These are phyloP conservation scores for Sycophila texana DNA, from an alignment of 2,888 invertebrate species.

Conservation along the genomic window DNA sequence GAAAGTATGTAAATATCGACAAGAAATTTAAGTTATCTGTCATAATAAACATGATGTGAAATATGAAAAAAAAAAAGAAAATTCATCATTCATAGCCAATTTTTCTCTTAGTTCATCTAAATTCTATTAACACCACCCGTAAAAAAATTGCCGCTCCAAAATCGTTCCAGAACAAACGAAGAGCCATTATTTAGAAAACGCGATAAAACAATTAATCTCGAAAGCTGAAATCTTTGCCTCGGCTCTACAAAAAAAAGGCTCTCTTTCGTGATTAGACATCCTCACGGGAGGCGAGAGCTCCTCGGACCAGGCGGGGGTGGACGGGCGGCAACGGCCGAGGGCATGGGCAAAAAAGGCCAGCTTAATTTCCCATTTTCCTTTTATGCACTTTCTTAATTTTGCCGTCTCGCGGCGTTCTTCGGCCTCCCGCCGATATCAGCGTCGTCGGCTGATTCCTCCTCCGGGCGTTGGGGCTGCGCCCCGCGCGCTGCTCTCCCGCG, in stretches of 20 bases:
- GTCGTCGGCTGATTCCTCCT: slow-evolving; percentile 12
- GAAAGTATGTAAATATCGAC: no score
- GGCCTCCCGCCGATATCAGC: not conserved
- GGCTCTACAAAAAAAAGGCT: not conserved
- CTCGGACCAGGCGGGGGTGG: not conserved
- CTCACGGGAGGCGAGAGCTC: not conserved
- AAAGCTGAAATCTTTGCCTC: no score
- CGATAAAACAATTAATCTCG: no score
- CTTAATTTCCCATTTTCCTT: slow-evolving; percentile 56
- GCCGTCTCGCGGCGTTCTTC: slow-evolving; percentile 18
- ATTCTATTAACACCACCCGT: no score
- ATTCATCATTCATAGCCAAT: no score
- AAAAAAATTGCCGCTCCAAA: no score
- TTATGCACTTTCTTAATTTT: slow-evolving; percentile 57
- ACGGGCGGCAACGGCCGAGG: not conserved
- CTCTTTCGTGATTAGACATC: slow-evolving; percentile 39
- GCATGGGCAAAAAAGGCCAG: slow-evolving; percentile 35
- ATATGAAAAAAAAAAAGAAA: no score
- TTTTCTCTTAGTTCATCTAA: no score
- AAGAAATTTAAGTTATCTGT: no score
- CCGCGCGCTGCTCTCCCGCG: slow-evolving; percentile 16
- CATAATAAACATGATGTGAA: no score
- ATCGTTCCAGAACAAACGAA: no score
- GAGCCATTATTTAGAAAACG: no score
- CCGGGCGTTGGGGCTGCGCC: slow-evolving; percentile 2